Evolutionary conservation across 2,113 vertebrate genomes (phyloP).

Genomic region (Dendrocopos noguchii): DNA sequence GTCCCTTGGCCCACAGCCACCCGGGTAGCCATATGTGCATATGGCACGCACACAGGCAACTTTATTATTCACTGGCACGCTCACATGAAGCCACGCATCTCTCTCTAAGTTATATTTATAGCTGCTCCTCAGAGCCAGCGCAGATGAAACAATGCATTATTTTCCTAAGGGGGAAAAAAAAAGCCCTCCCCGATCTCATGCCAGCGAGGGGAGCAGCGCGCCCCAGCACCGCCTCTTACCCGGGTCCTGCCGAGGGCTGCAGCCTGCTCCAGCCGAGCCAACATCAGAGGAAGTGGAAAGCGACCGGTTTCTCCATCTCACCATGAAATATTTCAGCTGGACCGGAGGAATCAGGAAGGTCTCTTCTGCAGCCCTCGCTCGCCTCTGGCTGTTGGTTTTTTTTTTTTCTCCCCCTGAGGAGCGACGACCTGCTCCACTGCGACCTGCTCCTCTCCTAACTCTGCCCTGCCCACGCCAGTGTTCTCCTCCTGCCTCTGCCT

Average conservation of each 20-base stretch:
- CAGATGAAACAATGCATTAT: slow-evolving; percentile 38
- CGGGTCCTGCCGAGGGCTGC: slow-evolving; percentile 52
- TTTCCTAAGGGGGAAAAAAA: not conserved
- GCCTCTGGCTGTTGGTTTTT: not conserved
- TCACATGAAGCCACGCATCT: slow-evolving; percentile 37
- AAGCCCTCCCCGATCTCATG: not conserved
- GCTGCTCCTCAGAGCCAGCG: slow-evolving; percentile 14
- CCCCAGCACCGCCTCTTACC: slow-evolving; percentile 62
- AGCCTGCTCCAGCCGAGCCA: slow-evolving; percentile 52
- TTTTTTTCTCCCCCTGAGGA: not conserved
- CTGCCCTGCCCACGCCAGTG: slow-evolving; percentile 32
- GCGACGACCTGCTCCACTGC: not conserved
- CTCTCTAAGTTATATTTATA: slow-evolving; percentile 59
- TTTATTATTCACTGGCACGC: slow-evolving; percentile 45
- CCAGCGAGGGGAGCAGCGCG: not conserved
- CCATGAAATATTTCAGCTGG: not conserved
- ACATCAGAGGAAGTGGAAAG: slow-evolving; percentile 40
- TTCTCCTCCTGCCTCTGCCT: slow-evolving; percentile 64
- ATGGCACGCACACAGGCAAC: slow-evolving; percentile 18
- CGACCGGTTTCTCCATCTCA: slow-evolving; percentile 28
- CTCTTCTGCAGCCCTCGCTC: slow-evolving; percentile 19
- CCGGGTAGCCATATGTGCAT: not conserved
- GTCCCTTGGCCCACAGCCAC: not conserved
- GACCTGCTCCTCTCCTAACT: slow-evolving; percentile 56
- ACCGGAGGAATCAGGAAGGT: not conserved